These are phyloP conservation scores for Idaea biselata DNA, from an alignment of 2,888 invertebrate genomes.

Conservation along the genomic window DNA sequence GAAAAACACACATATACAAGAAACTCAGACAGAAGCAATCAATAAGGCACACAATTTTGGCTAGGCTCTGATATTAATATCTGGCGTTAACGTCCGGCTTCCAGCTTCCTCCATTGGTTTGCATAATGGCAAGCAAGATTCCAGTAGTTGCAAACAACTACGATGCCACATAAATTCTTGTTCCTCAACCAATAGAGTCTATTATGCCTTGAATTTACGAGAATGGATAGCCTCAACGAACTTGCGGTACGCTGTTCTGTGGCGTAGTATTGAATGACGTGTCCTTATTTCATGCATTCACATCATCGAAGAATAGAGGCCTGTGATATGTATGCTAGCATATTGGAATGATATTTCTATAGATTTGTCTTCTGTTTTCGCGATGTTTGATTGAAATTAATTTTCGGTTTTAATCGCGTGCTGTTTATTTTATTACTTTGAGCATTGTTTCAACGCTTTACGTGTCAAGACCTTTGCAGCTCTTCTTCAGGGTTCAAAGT, in stretches of 20 bases:
- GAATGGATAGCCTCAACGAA: constrained; percentile 12
- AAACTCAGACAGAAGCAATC: neutral
- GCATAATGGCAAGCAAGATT: constrained; percentile 36
- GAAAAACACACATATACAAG: neutral
- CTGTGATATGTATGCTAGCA: constrained; percentile 30
- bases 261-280: constrained; percentile 62
- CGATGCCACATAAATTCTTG: constrained; percentile 22
- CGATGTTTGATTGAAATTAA: no score
- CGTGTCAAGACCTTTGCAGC: no score
- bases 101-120: constrained; percentile 32
- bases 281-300: constrained; percentile 62
- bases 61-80: constrained; percentile 1
- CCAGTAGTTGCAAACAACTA: constrained; percentile 29
- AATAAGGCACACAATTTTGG: neutral
- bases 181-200: constrained; percentile 32
- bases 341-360: neutral
- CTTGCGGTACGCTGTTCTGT: constrained; percentile 37
- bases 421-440: no score
- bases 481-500: no score
- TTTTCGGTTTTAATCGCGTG: no score
- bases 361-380: no score
- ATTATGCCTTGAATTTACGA: constrained; percentile 22
- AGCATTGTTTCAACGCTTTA: no score
- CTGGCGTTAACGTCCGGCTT: constrained; percentile 30
- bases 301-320: constrained; percentile 41